Evolutionary conservation across 2,797 vertebrate species (phyloP).

Genomic region (Australoheros facetus): DNA sequence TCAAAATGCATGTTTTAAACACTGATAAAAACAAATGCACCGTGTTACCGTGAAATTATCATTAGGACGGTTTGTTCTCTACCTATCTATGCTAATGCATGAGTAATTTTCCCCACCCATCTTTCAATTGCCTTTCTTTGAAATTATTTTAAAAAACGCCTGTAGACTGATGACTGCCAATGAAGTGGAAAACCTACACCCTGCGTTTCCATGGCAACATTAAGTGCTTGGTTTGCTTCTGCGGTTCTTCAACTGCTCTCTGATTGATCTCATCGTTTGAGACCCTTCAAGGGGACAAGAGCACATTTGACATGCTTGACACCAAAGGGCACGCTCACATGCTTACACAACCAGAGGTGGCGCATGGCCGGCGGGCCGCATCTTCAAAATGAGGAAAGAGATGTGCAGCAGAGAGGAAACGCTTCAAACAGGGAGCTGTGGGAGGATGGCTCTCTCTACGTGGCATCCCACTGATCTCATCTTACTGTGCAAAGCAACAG

Average conservation of each 20-base stretch:
- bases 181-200: constrained; percentile 67
- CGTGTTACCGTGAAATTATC: constrained; percentile 27
- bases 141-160: constrained; percentile 61
- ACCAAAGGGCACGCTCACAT: constrained; percentile 28
- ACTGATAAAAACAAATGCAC: constrained; percentile 28
- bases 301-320: constrained; percentile 67
- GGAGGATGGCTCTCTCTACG: constrained; percentile 28
- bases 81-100: constrained; percentile 9
- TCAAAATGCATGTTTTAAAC: constrained; percentile 26
- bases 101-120: constrained; percentile 30
- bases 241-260: constrained; percentile 47
- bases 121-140: constrained; percentile 44
- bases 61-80: constrained; percentile 11
- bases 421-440: constrained; percentile 33
- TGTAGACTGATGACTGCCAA: constrained; percentile 41
- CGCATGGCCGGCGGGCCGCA: not conserved
- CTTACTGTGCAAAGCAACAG: constrained; percentile 25
- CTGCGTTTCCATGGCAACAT: constrained; percentile 73
- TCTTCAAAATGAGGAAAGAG: constrained; percentile 43
- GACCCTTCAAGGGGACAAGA: constrained; percentile 63
- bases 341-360: constrained; percentile 25
- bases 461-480: constrained; percentile 35
- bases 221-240: constrained; percentile 53
- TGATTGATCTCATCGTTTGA: constrained; percentile 64
- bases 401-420: constrained; percentile 28